A percentile compares a stretch with the other conserved stretches of the same genome.
phyloP scores from a whole-genome alignment of 2,888 invertebrate genomes.

The Amphipyra berbera region DNA sequence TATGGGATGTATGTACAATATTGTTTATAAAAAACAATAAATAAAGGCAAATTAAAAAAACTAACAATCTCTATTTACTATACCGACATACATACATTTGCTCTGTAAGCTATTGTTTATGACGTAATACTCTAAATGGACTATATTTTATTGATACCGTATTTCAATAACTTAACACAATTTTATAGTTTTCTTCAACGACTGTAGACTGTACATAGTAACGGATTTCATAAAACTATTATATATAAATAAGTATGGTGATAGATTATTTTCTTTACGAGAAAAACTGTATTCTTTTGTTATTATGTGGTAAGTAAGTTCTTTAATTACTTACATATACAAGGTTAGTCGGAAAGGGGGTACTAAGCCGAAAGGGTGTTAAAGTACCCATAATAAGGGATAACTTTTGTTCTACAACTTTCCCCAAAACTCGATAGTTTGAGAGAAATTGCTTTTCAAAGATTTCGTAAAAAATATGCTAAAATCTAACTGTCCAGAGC shows the following conservation, averaged over 20 bases:
- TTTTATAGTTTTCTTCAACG: slow-evolving; percentile 41
- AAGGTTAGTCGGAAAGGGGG: too few species aligned
- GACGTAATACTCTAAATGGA: slow-evolving; percentile 31
- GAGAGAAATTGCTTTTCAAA: too few species aligned
- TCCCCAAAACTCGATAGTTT: too few species aligned
- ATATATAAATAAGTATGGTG: slow-evolving; percentile 33
- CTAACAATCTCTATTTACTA: neutral
- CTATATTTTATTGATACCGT: slow-evolving; percentile 47
- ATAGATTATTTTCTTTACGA: slow-evolving; percentile 14
- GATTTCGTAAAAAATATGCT: too few species aligned
- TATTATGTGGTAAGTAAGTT: slow-evolving; percentile 58
- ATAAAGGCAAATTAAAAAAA: too few species aligned
- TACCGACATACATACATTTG: neutral
- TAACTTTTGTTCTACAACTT: too few species aligned
- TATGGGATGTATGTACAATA: too few species aligned
- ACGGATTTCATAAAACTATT: slow-evolving; percentile 11
- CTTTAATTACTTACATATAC: neutral
- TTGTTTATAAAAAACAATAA: too few species aligned
- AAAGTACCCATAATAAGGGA: too few species aligned
- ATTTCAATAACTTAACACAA: slow-evolving; percentile 31
- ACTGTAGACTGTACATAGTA: slow-evolving; percentile 17
- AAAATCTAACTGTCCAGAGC: too few species aligned
- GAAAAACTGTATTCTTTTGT: slow-evolving; percentile 28
- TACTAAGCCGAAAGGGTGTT: too few species aligned
- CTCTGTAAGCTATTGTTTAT: slow-evolving; percentile 7